These are phyloP conservation scores for Crambe crambe DNA, from an alignment of 37 sponge, comb jelly and placozoan species.

Conservation along the genomic window DNA sequence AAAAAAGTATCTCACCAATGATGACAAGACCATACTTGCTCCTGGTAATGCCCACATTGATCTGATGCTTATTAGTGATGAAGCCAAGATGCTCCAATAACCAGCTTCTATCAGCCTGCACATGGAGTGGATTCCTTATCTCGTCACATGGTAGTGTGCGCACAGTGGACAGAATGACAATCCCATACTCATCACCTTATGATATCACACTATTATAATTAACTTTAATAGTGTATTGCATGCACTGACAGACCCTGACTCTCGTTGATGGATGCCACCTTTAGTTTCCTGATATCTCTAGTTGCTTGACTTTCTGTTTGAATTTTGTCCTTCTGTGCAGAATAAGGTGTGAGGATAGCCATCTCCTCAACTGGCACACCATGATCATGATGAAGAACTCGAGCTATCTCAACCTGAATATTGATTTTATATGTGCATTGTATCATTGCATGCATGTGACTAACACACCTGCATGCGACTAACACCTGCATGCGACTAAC, in stretches of 20 bases:
- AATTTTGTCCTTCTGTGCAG: slow-evolving; percentile 45
- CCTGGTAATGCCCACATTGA: too few species aligned
- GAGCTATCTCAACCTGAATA: slow-evolving; percentile 45
- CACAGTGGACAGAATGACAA: slow-evolving; percentile 68
- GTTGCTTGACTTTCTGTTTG: neutral
- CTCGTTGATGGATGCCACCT: slow-evolving; percentile 54
- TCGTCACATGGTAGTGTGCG: slow-evolving; percentile 56
- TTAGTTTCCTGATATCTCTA: neutral
- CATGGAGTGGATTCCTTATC: slow-evolving; percentile 36
- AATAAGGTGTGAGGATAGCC: slow-evolving; percentile 70
- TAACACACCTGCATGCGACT: too few species aligned
- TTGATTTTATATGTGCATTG: too few species aligned
- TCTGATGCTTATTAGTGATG: slow-evolving; percentile 64
- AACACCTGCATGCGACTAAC: too few species aligned
- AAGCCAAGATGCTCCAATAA: slow-evolving; percentile 76
- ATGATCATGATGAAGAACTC: slow-evolving; percentile 3
- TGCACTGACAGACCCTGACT: slow-evolving; percentile 56
- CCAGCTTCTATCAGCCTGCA: too few species aligned
- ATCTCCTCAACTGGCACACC: neutral
- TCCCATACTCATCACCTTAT: slow-evolving; percentile 76
- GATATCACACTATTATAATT: neutral
- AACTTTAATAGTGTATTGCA: neutral
- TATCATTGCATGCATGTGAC: too few species aligned
- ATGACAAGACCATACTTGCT: too few species aligned
- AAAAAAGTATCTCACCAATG: too few species aligned